A percentile compares a stretch with the other conserved stretches of the same genome.
These are phyloP conservation scores for Cryptus armator DNA, from an alignment of 2,888 invertebrate species.

Conservation along the genomic window DNA sequence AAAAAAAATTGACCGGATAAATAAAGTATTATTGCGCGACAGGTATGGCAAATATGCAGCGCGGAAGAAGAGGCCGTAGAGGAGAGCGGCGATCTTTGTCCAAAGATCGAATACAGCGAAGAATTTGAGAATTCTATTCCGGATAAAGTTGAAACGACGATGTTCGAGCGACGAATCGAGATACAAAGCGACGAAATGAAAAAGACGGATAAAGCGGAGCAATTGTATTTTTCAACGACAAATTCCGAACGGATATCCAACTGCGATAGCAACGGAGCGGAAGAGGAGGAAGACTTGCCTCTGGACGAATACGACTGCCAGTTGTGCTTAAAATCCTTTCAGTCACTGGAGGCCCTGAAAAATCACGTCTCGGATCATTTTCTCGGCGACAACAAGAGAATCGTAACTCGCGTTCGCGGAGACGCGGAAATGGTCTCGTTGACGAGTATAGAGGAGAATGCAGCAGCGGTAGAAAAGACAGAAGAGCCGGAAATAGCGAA, in stretches of 20 bases:
- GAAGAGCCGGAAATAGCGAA: no score
- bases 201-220: conserved; percentile 16
- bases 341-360: conserved; percentile 72
- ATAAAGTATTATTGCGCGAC: not conserved
- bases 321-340: conserved; percentile 75
- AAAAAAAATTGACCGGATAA: conserved; percentile 11
- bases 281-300: conserved; percentile 61
- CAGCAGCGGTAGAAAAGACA: not conserved
- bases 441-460: not conserved
- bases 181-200: conserved; percentile 5
- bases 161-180: not conserved
- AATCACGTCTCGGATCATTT: conserved; percentile 78
- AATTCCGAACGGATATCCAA: not conserved
- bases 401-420: not conserved
- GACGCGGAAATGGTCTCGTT: not conserved
- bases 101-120: not conserved
- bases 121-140: not conserved
- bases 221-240: conserved; percentile 20
- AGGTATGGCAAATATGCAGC: conserved; percentile 67
- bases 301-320: conserved; percentile 74
- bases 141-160: not conserved
- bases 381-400: conserved; percentile 58
- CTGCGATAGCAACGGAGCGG: conserved; percentile 33
- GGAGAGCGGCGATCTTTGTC: not conserved
- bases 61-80: conserved; percentile 3